Conservation (phyloP, 1,140 invertebrate genomes). For the Pygmarrhopalites habei region DNA sequence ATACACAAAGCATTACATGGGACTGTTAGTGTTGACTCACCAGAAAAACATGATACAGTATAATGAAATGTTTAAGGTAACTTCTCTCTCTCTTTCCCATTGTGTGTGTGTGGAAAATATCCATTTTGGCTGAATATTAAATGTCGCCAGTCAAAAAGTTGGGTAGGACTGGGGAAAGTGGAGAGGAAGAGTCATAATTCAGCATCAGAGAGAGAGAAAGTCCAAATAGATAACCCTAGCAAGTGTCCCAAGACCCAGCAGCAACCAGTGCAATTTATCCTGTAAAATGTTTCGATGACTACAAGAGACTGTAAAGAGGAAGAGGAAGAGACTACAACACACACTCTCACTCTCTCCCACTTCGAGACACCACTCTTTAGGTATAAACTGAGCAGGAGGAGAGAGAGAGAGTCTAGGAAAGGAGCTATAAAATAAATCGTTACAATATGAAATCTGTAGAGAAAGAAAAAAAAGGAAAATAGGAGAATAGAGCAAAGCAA, state of each 20-base stretch:
- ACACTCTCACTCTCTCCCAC: too few species aligned
- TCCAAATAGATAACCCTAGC: neutral
- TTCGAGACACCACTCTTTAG: too few species aligned
- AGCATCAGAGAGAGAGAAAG: constrained; percentile 13
- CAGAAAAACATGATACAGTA: too few species aligned
- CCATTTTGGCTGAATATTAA: too few species aligned
- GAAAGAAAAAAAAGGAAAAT: neutral
- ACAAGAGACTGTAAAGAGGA: too few species aligned
- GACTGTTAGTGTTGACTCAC: constrained; percentile 2
- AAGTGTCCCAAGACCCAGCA: neutral
- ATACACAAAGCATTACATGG: too few species aligned
- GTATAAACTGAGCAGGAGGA: neutral
- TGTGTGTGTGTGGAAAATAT: too few species aligned
- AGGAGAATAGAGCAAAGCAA: constrained; percentile 14
- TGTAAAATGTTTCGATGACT: too few species aligned
- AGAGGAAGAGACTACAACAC: too few species aligned
- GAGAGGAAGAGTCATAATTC: constrained; percentile 22
- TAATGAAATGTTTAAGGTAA: too few species aligned
- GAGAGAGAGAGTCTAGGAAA: constrained; percentile 13
- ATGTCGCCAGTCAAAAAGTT: too few species aligned
- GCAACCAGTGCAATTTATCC: neutral
- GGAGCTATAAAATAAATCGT: constrained; percentile 24
- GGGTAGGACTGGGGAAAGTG: constrained; percentile 4
- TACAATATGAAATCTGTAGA: constrained; percentile 24
- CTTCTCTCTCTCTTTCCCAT: too few species aligned